phyloP scores from a whole-genome alignment of 1,140 invertebrate genomes.

The Ceratoteleas bidentatus region DNA sequence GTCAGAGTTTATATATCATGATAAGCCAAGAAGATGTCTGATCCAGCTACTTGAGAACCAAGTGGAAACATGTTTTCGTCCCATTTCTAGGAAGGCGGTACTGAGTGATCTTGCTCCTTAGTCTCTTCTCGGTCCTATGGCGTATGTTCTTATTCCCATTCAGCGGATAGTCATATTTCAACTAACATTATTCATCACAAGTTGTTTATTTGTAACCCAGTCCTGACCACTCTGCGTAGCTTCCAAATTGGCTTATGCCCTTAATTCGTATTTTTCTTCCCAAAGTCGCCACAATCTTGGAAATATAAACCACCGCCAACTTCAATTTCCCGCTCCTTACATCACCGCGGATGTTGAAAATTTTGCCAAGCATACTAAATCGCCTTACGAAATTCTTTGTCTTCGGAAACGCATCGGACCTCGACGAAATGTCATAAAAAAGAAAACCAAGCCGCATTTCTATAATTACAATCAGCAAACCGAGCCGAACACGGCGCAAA shows the following conservation, averaged over 20 bases:
- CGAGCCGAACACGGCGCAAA: too few relatives aligned
- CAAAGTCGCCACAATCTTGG: neutral
- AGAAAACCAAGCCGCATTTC: too few relatives aligned
- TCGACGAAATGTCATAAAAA: too few relatives aligned
- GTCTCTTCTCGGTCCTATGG: neutral
- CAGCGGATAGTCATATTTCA: neutral
- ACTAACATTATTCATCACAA: too few relatives aligned
- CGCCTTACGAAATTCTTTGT: conserved; percentile 34
- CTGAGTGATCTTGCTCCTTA: neutral
- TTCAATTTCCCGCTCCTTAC: conserved; percentile 28
- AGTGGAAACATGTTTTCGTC: neutral
- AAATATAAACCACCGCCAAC: conserved; percentile 25
- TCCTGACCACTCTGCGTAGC: neutral
- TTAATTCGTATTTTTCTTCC: too few relatives aligned
- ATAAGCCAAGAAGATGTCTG: neutral
- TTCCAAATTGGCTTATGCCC: neutral
- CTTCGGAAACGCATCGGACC: neutral
- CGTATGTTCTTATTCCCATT: neutral
- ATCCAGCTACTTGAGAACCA: neutral
- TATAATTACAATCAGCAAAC: too few relatives aligned
- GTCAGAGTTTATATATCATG: neutral
- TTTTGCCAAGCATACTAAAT: conserved; percentile 41
- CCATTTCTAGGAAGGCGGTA: neutral
- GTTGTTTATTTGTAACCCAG: too few relatives aligned
- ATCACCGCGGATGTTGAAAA: conserved; percentile 19